Evolutionary conservation across 2,888 invertebrate genomes (phyloP).

Genomic region (Copidosoma aretas): DNA sequence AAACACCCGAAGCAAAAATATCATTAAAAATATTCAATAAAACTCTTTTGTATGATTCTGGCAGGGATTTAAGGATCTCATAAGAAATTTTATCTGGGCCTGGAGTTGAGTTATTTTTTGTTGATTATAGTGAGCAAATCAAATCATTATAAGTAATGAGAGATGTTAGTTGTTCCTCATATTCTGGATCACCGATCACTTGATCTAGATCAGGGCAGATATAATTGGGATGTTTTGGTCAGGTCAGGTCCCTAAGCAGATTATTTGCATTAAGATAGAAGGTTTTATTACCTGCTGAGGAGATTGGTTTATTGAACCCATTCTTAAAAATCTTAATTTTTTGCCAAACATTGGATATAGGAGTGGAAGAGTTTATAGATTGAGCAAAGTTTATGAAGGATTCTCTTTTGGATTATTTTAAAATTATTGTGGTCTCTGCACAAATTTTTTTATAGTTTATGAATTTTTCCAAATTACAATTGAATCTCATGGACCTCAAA

Average conservation of each 20-base stretch:
- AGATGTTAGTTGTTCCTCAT: not conserved
- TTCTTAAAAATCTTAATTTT: conserved; percentile 31
- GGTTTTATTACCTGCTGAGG: not conserved
- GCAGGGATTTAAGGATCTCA: not conserved
- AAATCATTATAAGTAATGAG: not conserved
- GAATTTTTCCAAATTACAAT: too few species aligned
- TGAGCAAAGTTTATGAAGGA: conserved; percentile 20
- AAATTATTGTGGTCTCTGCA: conserved; percentile 20
- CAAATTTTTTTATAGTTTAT: conserved; percentile 26
- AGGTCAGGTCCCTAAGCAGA: not conserved
- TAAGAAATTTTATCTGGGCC: conserved; percentile 7
- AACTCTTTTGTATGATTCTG: conserved; percentile 6
- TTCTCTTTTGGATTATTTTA: conserved; percentile 25
- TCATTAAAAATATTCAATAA: conserved; percentile 11
- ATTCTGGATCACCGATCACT: not conserved
- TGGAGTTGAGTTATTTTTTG: conserved; percentile 2
- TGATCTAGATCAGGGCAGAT: not conserved
- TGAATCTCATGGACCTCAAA: too few species aligned
- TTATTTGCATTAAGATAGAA: not conserved
- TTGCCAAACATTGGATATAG: conserved; percentile 24
- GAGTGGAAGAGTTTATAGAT: conserved; percentile 8
- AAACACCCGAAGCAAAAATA: not conserved
- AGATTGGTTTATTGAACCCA: conserved; percentile 5
- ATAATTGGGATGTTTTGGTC: not conserved
- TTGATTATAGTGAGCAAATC: not conserved